Evolutionary conservation across 2,888 invertebrate genomes (phyloP).

Genomic region (Hirtodrosophila histrioides): DNA sequence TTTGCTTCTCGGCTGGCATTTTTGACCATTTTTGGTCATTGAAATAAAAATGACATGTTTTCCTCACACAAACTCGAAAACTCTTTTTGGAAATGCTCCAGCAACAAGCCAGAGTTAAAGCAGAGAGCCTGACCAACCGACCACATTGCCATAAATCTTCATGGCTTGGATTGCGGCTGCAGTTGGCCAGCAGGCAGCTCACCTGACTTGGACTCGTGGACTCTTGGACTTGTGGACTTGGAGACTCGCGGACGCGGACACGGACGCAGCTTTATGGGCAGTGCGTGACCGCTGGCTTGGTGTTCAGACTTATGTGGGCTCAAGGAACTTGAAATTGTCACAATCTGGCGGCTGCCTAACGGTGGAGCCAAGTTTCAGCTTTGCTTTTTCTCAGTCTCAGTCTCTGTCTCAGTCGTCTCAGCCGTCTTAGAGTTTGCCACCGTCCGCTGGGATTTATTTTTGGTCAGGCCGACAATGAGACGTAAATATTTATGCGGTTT

Average conservation of each 20-base stretch:
- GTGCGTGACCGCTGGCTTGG: slow-evolving; percentile 66
- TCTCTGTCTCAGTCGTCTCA: no score
- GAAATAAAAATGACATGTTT: slow-evolving; percentile 80
- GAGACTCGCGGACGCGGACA: slow-evolving; percentile 1
- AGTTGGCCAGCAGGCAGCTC: slow-evolving; percentile 39
- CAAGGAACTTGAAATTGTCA: slow-evolving; percentile 78
- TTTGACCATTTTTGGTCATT: slow-evolving; percentile 77
- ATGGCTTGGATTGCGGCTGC: slow-evolving; percentile 46
- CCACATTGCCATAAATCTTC: slow-evolving; percentile 73
- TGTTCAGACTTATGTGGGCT: slow-evolving; percentile 67
- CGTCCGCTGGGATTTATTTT: slow-evolving; percentile 45
- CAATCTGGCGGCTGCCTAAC: slow-evolving; percentile 64
- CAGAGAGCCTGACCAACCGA: slow-evolving; percentile 1
- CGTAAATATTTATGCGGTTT: slow-evolving; percentile 49
- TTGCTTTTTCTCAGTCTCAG: no score
- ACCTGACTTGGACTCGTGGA: slow-evolving; percentile 56
- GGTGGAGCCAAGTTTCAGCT: slow-evolving; percentile 47
- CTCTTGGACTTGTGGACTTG: slow-evolving; percentile 7
- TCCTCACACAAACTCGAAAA: slow-evolving; percentile 76
- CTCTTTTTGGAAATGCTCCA: slow-evolving; percentile 70
- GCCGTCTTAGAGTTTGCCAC: slow-evolving; percentile 21
- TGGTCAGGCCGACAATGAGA: slow-evolving; percentile 53
- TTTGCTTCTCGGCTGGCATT: slow-evolving; percentile 51
- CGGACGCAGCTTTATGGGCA: slow-evolving; percentile 58
- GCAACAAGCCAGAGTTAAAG: slow-evolving; percentile 20